Conservation (phyloP, 2,113 vertebrate species). For the Dissostichus mawsoni region DNA sequence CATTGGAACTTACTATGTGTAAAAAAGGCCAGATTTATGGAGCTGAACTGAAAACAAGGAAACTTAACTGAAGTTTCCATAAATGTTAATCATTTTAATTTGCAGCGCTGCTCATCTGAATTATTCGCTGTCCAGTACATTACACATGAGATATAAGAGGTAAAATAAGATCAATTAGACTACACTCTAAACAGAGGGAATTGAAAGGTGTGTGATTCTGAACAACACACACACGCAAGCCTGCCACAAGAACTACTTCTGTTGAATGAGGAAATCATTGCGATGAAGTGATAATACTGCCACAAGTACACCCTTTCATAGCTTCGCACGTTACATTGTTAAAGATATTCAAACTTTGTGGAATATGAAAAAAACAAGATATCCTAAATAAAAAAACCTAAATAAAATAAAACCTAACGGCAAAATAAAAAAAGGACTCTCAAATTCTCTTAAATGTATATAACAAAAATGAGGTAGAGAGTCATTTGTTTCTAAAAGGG, state of each 20-base stretch:
- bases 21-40: slow-evolving; percentile 1
- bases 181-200: not conserved
- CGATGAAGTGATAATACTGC: too few species aligned
- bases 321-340: too few species aligned
- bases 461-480: too few species aligned
- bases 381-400: too few species aligned
- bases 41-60: slow-evolving; percentile 14
- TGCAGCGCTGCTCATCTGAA: slow-evolving; percentile 3
- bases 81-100: slow-evolving; percentile 29
- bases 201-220: not conserved
- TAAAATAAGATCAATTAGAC: slow-evolving; percentile 1
- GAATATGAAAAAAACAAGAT: too few species aligned
- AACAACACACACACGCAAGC: too few species aligned
- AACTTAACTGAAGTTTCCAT: not conserved
- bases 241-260: not conserved
- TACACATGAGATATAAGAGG: slow-evolving; percentile 7
- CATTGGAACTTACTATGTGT: not conserved
- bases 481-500: too few species aligned
- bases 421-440: too few species aligned
- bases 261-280: not conserved
- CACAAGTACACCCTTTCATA: too few species aligned
- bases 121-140: slow-evolving; percentile 19
- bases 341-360: too few species aligned
- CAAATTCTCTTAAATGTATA: too few species aligned
- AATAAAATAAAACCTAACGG: too few species aligned